These are phyloP conservation scores for Microtus oregoni DNA, from an alignment of 2,113 vertebrate species.

Conservation along the genomic window DNA sequence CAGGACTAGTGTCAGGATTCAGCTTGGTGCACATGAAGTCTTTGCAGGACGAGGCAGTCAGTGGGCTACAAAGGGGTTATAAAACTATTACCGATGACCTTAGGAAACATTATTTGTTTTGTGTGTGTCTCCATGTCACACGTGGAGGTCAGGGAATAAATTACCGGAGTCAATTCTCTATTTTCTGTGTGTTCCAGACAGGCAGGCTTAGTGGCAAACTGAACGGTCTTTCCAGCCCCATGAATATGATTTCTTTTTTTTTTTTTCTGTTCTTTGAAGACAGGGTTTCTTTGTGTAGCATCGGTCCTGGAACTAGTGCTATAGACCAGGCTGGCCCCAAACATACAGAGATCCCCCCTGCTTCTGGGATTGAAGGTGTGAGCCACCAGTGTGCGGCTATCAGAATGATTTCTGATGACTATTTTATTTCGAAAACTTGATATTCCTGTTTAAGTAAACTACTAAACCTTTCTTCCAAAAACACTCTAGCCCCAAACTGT, in stretches of 20 bases:
- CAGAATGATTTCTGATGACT: background rate
- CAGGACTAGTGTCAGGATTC: background rate
- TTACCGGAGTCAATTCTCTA: background rate
- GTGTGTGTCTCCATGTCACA: background rate
- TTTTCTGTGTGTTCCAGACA: background rate
- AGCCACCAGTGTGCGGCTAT: background rate
- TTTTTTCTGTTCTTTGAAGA: background rate
- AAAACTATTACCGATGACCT: background rate
- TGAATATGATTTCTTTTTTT: background rate
- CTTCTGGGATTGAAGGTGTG: background rate
- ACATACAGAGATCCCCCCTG: background rate
- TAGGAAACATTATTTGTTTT: background rate
- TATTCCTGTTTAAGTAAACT: slow-evolving; percentile 22
- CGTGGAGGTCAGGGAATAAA: background rate
- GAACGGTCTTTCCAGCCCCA: background rate
- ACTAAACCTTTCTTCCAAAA: background rate
- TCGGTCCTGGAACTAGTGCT: background rate
- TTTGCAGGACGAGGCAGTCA: background rate
- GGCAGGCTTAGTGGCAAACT: background rate
- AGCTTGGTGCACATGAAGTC: background rate
- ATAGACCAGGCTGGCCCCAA: background rate
- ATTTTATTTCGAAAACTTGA: slow-evolving; percentile 24
- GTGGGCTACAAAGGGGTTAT: background rate
- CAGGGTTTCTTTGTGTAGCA: background rate
- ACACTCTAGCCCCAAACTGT: background rate